These are phyloP conservation scores for Harpagifer antarcticus DNA, from an alignment of 2,797 vertebrate genomes.

Conservation along the genomic window DNA sequence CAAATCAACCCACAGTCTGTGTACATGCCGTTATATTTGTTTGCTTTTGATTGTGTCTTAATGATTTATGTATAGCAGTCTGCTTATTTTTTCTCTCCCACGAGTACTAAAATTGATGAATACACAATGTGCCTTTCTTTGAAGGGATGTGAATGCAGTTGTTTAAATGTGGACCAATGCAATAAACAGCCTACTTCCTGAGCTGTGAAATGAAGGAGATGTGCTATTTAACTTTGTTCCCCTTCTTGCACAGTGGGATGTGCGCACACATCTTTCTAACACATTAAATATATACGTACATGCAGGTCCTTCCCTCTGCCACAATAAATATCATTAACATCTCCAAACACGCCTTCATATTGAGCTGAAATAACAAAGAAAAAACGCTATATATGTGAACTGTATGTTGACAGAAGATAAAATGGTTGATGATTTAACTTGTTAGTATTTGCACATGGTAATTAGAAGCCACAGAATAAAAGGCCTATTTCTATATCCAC, in stretches of 20 bases:
- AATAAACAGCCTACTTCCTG: conserved; percentile 81
- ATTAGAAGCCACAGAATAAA: conserved; percentile 65
- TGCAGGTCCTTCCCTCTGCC: conserved; percentile 26
- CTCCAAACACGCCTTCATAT: conserved; percentile 43
- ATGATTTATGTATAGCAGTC: conserved; percentile 79
- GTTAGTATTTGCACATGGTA: conserved; percentile 58
- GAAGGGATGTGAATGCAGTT: conserved; percentile 71
- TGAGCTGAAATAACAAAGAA: conserved; percentile 40
- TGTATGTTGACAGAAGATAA: conserved; percentile 66
- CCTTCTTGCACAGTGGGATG: conserved; percentile 41
- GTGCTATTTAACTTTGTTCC: conserved; percentile 54
- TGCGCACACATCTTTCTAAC: conserved; percentile 49
- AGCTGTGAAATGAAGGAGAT: conserved; percentile 62
- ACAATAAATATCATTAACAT: conserved; percentile 62
- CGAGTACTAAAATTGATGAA: conserved; percentile 78
- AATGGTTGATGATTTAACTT: conserved; percentile 55
- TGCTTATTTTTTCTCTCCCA: conserved; percentile 78
- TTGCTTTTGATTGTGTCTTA: conserved; percentile 76
- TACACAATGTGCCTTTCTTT: conserved; percentile 77
- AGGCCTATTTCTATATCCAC: conserved; percentile 52
- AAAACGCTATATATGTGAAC: conserved; percentile 38
- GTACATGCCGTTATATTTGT: conserved; percentile 53
- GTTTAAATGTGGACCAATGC: conserved; percentile 79
- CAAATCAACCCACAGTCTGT: conserved; percentile 55
- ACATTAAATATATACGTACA: conserved; percentile 41